These are phyloP conservation scores for Mastigias papua DNA, from an alignment of 30 jellyfish, hydroid and myxozoan genomes.

Conservation along the genomic window DNA sequence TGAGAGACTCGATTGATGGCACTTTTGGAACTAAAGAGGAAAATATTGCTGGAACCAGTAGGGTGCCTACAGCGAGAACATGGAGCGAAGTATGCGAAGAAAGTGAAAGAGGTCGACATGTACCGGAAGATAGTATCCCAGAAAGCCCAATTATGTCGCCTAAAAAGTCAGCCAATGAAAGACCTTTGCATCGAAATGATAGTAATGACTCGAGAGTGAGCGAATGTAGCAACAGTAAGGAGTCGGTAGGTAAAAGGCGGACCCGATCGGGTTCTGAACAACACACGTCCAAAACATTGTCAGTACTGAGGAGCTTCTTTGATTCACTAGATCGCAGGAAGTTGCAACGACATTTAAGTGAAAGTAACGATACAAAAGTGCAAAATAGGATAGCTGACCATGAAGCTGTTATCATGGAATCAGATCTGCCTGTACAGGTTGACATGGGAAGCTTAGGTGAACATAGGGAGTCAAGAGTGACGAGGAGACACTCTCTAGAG, in stretches of 20 bases:
- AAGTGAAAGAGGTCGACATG: neutral
- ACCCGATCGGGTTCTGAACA: constrained; percentile 55
- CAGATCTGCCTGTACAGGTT: neutral
- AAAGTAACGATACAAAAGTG: neutral
- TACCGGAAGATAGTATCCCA: constrained; percentile 10
- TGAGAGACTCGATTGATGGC: constrained; percentile 38
- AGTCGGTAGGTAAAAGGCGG: constrained; percentile 45
- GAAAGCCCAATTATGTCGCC: constrained; percentile 42
- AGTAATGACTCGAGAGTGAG: constrained; percentile 64
- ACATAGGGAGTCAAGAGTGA: no score
- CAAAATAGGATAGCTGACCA: neutral
- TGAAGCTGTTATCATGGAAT: neutral
- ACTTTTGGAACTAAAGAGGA: neutral
- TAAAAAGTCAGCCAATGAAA: constrained; percentile 13
- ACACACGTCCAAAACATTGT: constrained; percentile 55
- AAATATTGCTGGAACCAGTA: neutral
- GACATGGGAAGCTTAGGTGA: no score
- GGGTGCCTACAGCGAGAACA: neutral
- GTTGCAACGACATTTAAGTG: constrained; percentile 25
- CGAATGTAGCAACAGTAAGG: constrained; percentile 67
- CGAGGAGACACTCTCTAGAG: no score
- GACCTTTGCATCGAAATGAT: constrained; percentile 14
- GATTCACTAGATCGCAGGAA: constrained; percentile 66
- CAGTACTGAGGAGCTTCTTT: constrained; percentile 58
- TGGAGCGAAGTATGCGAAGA: neutral